Evolutionary conservation across 2,797 vertebrate genomes (phyloP).

Genomic region (Malurus splendens): DNA sequence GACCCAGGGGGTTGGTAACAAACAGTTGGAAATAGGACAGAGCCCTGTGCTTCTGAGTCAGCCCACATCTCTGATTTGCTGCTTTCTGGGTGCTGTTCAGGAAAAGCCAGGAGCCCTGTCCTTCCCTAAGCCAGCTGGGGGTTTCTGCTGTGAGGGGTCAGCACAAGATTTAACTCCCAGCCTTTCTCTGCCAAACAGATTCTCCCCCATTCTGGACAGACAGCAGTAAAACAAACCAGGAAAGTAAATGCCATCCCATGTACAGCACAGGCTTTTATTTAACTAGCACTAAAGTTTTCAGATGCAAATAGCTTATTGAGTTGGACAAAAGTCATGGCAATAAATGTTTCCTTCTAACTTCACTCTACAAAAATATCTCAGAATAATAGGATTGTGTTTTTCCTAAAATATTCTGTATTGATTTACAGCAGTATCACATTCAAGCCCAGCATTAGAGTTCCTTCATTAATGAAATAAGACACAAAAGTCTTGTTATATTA

Average conservation of each 20-base stretch:
- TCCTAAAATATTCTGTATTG: slow-evolving; percentile 42
- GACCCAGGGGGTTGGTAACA: not conserved
- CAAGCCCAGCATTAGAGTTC: not conserved
- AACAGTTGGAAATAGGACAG: not conserved
- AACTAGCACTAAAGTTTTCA: slow-evolving; percentile 5
- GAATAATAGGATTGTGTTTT: slow-evolving; percentile 26
- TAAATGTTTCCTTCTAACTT: slow-evolving; percentile 40
- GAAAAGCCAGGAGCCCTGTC: not conserved
- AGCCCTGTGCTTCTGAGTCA: not conserved
- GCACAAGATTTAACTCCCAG: not conserved
- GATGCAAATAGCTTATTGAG: slow-evolving; percentile 41
- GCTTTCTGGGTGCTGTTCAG: not conserved
- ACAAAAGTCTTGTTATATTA: slow-evolving; percentile 44
- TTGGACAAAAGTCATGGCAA: slow-evolving; percentile 48
- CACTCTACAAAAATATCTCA: slow-evolving; percentile 41
- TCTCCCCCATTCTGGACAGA: not conserved
- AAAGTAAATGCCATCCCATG: not conserved
- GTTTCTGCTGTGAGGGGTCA: not conserved
- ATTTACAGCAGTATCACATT: slow-evolving; percentile 51
- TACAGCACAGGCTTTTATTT: not conserved
- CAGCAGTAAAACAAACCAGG: not conserved
- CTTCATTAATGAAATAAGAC: slow-evolving; percentile 52
- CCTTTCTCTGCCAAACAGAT: not conserved
- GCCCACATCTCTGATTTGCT: not conserved
- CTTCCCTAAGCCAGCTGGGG: not conserved